Percentiles rank a stretch among this genome's conserved stretches.
These are phyloP conservation scores for Empis stercorea DNA, from an alignment of 2,888 invertebrate genomes.

Conservation along the genomic window DNA sequence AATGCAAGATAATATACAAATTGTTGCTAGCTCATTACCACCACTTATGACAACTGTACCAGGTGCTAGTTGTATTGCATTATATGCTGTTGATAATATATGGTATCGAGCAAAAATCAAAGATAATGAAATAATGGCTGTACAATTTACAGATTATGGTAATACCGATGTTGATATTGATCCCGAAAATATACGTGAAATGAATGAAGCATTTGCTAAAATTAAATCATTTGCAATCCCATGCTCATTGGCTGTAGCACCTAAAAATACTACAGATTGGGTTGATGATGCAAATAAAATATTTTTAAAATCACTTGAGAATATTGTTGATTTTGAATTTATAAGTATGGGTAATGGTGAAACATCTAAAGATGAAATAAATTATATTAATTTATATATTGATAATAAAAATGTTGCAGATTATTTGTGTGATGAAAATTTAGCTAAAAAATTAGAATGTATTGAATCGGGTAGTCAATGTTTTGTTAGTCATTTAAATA, in stretches of 20 bases:
- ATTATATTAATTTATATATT: slow-evolving; percentile 50
- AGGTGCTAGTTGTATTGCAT: slow-evolving; percentile 58
- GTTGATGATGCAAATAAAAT: slow-evolving; percentile 48
- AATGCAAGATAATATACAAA: slow-evolving; percentile 52
- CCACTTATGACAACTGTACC: slow-evolving; percentile 44
- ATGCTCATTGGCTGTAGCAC: slow-evolving; percentile 54
- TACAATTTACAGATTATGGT: slow-evolving; percentile 66
- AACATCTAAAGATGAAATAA: slow-evolving; percentile 20
- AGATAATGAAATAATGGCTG: slow-evolving; percentile 63
- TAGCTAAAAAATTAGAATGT: slow-evolving; percentile 43
- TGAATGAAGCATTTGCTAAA: slow-evolving; percentile 45
- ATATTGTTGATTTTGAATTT: slow-evolving; percentile 30
- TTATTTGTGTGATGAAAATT: slow-evolving; percentile 44
- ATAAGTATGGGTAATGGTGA: slow-evolving; percentile 23
- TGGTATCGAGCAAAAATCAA: slow-evolving; percentile 91
- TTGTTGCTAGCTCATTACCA: slow-evolving; percentile 39
- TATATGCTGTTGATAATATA: slow-evolving; percentile 66
- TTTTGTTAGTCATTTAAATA: slow-evolving; percentile 61
- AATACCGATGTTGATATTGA: slow-evolving; percentile 63
- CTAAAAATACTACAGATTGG: slow-evolving; percentile 50
- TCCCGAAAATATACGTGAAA: slow-evolving; percentile 44
- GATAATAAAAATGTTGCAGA: slow-evolving; percentile 48
- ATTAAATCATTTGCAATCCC: slow-evolving; percentile 46
- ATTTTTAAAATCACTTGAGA: slow-evolving; percentile 38
- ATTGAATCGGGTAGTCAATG: slow-evolving; percentile 46